These are phyloP conservation scores for Haliaeetus leucogaster DNA, from an alignment of 2,113 vertebrate species.

Conservation along the genomic window DNA sequence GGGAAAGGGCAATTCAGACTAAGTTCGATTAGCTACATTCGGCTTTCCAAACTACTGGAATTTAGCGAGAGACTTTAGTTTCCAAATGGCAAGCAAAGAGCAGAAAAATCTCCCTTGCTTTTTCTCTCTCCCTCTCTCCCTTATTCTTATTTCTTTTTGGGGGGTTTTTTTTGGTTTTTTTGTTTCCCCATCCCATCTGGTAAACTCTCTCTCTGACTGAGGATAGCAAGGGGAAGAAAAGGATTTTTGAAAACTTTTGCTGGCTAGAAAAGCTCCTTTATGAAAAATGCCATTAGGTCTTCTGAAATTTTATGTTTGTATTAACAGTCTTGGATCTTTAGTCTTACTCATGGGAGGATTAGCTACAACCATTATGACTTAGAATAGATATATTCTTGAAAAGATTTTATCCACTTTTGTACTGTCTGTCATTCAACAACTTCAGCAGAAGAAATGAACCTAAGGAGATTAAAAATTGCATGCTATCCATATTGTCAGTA, in stretches of 20 bases:
- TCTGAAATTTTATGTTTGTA: neutral
- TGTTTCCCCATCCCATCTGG: neutral
- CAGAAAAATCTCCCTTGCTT: neutral
- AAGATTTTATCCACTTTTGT: neutral
- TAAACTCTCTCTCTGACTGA: neutral
- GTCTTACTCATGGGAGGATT: neutral
- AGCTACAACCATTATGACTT: neutral
- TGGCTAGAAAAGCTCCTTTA: neutral
- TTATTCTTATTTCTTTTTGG: neutral
- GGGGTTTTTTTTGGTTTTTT: neutral
- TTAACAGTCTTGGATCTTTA: neutral
- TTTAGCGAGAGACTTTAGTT: neutral
- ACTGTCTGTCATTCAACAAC: neutral
- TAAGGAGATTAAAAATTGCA: neutral
- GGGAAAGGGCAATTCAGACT: neutral
- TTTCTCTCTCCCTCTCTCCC: neutral
- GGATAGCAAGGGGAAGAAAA: neutral
- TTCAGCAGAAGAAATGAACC: neutral
- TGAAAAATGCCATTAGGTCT: neutral
- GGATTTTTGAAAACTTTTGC: neutral
- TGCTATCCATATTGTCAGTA: neutral
- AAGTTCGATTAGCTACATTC: accelerated
- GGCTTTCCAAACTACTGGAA: neutral
- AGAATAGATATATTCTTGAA: neutral
- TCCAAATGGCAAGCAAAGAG: neutral